Evolutionary conservation across 2,113 vertebrate genomes (phyloP).

Genomic region (Mugil cephalus): DNA sequence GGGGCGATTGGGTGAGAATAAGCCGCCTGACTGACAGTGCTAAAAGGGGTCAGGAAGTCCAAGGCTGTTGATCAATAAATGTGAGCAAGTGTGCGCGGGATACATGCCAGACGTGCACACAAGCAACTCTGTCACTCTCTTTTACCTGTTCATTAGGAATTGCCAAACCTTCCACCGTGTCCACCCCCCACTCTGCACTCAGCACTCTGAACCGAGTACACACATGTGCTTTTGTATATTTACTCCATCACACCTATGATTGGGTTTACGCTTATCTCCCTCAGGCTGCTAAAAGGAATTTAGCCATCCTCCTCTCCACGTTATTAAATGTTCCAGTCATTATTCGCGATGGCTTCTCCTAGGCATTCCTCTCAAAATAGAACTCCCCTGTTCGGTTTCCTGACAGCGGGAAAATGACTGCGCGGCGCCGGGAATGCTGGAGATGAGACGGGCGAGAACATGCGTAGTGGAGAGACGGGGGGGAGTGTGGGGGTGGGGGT

Average conservation of each 20-base stretch:
- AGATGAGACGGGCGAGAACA: slow-evolving; percentile 38
- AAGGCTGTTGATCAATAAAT: slow-evolving; percentile 63
- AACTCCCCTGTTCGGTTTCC: slow-evolving; percentile 50
- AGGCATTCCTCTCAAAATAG: slow-evolving; percentile 61
- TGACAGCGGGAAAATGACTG: slow-evolving; percentile 24
- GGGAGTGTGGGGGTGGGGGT: too few species aligned
- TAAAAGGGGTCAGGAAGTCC: slow-evolving; percentile 75
- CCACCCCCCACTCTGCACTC: slow-evolving; percentile 4
- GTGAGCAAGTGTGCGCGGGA: slow-evolving; percentile 48
- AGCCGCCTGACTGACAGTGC: slow-evolving; percentile 60
- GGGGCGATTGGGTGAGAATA: slow-evolving; percentile 61
- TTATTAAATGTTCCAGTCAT: slow-evolving; percentile 57
- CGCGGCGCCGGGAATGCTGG: slow-evolving; percentile 14
- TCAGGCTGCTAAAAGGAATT: slow-evolving; percentile 40
- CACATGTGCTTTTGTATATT: slow-evolving; percentile 44
- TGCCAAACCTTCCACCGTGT: slow-evolving; percentile 10
- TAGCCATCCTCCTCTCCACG: slow-evolving; percentile 31
- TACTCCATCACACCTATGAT: slow-evolving; percentile 35
- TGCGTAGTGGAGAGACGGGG: slow-evolving; percentile 26
- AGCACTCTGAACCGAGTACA: slow-evolving; percentile 2
- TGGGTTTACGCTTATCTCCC: slow-evolving; percentile 27
- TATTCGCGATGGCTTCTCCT: slow-evolving; percentile 64
- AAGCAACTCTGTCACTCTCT: slow-evolving; percentile 2
- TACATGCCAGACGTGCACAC: slow-evolving; percentile 21
- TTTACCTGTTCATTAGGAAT: slow-evolving; percentile 29